Base-by-base conservation (phyloP, 2,888 invertebrate species). In the Harpagoxenus sublaevis region DNA sequence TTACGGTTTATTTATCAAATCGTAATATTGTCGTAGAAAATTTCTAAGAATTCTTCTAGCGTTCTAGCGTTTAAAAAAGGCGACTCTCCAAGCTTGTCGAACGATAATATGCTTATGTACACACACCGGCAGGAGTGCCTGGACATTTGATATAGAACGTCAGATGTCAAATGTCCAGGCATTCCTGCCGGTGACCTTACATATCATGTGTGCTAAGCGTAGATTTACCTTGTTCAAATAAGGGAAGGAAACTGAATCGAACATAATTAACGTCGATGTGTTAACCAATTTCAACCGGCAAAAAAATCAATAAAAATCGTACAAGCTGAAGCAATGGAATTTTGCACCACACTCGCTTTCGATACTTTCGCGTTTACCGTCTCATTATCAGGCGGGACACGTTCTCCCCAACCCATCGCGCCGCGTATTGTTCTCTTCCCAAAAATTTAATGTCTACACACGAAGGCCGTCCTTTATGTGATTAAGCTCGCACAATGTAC, bases 301-400 rank as follows among this genome's bases (percentile, higher is more conserved):
- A 53, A 82, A 18, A 4, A 42, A 45, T n/a, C 12, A 15, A 28
- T 6, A 15, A 78, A 63, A 55, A 78, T 55, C 31, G 23, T 6
- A 73, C 23, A 48, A 23, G 35, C 18, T n/a, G 2, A 70, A 28
- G 48, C n/a, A 31, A 65, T 2, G 15, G 18, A 48, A 68, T 42
- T 42, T 70, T 70, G 42, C 12, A n/a, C 3, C 28, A n/a, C 0
- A n/a, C 65, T 66, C 73, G 73, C 90, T 90, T 86, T 89, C 86
- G 66, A 73, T 62, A 81, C 83, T 90, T 83, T 87, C 90, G 55
- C 77, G 31, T 79, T 68, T 39, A 10, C 31, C n/a, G 9, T 0
- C 51, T 15, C 28, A 78, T 89, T 83, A 53, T 71, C 78, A 88
- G 10, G 68, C 90, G 15, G 15, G 15, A 42, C 89, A 88, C 89